Evolutionary conservation across 2,797 vertebrate genomes (phyloP).

Genomic region (Lates japonicus): DNA sequence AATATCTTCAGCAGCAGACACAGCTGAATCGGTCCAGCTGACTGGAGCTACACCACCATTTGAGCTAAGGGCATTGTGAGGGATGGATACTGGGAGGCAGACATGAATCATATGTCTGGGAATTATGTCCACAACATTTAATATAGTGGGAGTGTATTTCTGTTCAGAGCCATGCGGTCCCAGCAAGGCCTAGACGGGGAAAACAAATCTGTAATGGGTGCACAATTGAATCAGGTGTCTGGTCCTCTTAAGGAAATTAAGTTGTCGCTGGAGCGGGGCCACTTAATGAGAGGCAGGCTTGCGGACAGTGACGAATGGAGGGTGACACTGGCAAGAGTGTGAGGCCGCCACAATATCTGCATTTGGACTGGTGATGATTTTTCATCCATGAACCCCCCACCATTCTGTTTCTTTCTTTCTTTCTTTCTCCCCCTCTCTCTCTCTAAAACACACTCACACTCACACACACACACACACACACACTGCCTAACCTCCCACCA

Average conservation of each 20-base stretch:
- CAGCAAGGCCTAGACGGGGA: slow-evolving; percentile 75
- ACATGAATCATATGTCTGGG: slow-evolving; percentile 87
- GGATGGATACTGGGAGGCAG: slow-evolving; percentile 74
- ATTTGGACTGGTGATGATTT: slow-evolving; percentile 92
- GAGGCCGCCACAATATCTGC: slow-evolving; percentile 94
- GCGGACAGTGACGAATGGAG: slow-evolving; percentile 96
- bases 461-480: slow-evolving; percentile 24
- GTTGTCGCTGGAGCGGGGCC: slow-evolving; percentile 92
- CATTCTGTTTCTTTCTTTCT: slow-evolving; percentile 35
- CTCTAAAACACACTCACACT: slow-evolving; percentile 64
- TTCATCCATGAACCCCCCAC: slow-evolving; percentile 87
- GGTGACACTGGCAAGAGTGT: slow-evolving; percentile 89
- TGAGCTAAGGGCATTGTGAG: slow-evolving; percentile 67
- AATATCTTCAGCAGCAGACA: slow-evolving; percentile 35
- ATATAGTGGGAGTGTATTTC: slow-evolving; percentile 88
- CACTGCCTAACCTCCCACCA: slow-evolving; percentile 76
- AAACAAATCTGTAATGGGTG: slow-evolving; percentile 89
- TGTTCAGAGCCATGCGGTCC: slow-evolving; percentile 86
- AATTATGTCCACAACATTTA: slow-evolving; percentile 88
- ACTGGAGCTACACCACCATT: slow-evolving; percentile 50
- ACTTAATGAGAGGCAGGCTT: slow-evolving; percentile 95
- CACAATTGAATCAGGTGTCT: slow-evolving; percentile 99
- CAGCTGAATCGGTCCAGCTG: slow-evolving; percentile 48
- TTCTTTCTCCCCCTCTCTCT: slow-evolving; percentile 46
- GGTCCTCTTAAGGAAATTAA: slow-evolving; percentile 99